Evolutionary conservation across 2,113 vertebrate genomes (phyloP).

Genomic region (Girardinichthys multiradiatus): DNA sequence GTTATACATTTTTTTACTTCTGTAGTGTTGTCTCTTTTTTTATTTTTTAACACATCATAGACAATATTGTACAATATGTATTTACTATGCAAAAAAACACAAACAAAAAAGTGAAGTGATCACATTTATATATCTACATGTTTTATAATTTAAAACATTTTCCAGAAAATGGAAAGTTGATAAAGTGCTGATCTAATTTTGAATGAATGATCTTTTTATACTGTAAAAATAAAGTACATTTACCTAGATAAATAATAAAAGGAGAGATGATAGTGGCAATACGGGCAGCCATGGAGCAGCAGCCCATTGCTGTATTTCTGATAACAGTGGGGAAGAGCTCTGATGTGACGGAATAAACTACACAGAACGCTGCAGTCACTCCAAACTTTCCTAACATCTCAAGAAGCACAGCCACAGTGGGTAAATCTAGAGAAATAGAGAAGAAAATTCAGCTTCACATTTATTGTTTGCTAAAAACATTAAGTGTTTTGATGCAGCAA

Average conservation of each 20-base stretch:
- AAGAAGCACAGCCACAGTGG: conserved; percentile 76
- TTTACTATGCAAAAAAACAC: too few species aligned
- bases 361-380: conserved; percentile 86
- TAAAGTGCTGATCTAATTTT: neutral
- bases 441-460: neutral
- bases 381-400: conserved; percentile 92
- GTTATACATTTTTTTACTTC: too few species aligned
- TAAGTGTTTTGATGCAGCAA: neutral
- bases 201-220: too few species aligned
- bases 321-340: conserved; percentile 90
- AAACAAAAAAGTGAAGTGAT: too few species aligned
- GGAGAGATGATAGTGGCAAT: conserved; percentile 87
- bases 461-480: neutral
- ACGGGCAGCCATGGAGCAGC: conserved; percentile 86
- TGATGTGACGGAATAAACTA: conserved; percentile 86
- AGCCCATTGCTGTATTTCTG: conserved; percentile 88
- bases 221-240: conserved; percentile 30
- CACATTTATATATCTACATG: too few species aligned
- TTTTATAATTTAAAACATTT: too few species aligned
- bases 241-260: conserved; percentile 90
- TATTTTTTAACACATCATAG: too few species aligned
- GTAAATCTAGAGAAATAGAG: conserved; percentile 69
- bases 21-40: too few species aligned
- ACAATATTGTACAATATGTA: too few species aligned
- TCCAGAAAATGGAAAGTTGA: too few species aligned